Evolutionary conservation across 1,140 invertebrate genomes (phyloP), one percentile per base, ranked within the genome.

Genomic region (Metopolophium dirhodum): DNA sequence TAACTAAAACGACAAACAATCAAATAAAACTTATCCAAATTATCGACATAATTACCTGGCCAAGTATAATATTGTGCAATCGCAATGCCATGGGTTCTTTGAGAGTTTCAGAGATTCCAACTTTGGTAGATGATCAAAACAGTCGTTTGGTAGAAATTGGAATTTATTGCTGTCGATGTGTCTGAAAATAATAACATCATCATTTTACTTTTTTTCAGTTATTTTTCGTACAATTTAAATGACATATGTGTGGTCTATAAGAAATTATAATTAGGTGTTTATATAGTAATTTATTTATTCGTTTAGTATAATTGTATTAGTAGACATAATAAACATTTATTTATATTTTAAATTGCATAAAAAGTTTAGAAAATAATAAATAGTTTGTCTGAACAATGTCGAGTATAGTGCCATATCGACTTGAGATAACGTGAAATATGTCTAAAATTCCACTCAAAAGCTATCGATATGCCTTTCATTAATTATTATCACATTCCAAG

Each of bases 81-180:
- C 97, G 94, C 98, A 98, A 94, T 98, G 97, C 98, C 98, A 98
- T 0, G 97, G 97, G 95, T 98, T 98, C 94, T 97, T 97, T 2
- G 96, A 97, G 37, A 98, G 95, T 95, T 97, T 97, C 1, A 98
- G 96, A 90, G 97, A 96, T 8, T 96, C 95, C 83, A 98, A 95
- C 61, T 96, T 96, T 0, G 96, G 95, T 89, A 97, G 95, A 37
- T 96, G 96, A 94, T 98, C 97, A 45, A 98, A 95, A 2, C 96
- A 96, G 35, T 97, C 96, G 18, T 96, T 95, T 7, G 97, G 97
- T 54, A 98, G 95, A 93, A 96, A 97, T 57, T 97, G 96, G 91
- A 98, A 96, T 95, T 97, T 96, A 94, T 98, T 98, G 93, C 96
- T 97, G 94, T 98, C 97, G 93, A 98, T 95, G 94, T 98, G 97